Evolutionary conservation across 2,797 vertebrate species (phyloP), one percentile per base, ranked within the genome.

Genomic region (Trachurus trachurus): DNA sequence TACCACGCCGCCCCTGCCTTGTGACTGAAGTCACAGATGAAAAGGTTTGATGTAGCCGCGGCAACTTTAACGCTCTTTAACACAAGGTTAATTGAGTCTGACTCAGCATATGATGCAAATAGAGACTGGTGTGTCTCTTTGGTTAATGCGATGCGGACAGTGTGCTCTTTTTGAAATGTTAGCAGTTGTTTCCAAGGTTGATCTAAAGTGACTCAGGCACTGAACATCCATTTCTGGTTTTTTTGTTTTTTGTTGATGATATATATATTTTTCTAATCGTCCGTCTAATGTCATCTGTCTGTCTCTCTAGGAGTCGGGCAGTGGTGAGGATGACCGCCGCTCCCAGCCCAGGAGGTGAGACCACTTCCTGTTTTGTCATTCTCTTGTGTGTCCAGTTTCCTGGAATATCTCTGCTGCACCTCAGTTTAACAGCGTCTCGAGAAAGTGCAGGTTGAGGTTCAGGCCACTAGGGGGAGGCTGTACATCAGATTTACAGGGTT

Each of bases 261-360:
- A 8, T 9, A 26, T 26, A 26, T 19, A 40, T 17, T 65, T 45
- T 42, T 42, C 12, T 56, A 15, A 11, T 42, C 54, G 6, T 56
- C 22, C 65, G 2, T 11, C 40, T 42, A 9, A n/a, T n/a, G 26
- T 26, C 26, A 26, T 26, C 17, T 82, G 39, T 42, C 44, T 79
- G 6, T 53, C 3, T 82, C 61, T 69, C 4, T 59, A 99, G 98
- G 98, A 99, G 91, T 97, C 96, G 42, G 97, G 97, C 88, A 99
- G 98, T 21, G 96, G 96, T 80, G 98, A 99, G 66, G 98, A 99
- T 77, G 98, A 98, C 85, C 96, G 96, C 66, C 96, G 96, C 73
- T 98, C 96, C 77, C 97, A 98, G 87, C 96, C 96, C 84, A 95
- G 96, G 88, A 99, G 98, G 98, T 99, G 95, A 92, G 95, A 70